Evolutionary conservation across 30 jellyfish, hydroid and myxozoan genomes (phyloP).

Genomic region (Hydractinia symbiolongicarpus): DNA sequence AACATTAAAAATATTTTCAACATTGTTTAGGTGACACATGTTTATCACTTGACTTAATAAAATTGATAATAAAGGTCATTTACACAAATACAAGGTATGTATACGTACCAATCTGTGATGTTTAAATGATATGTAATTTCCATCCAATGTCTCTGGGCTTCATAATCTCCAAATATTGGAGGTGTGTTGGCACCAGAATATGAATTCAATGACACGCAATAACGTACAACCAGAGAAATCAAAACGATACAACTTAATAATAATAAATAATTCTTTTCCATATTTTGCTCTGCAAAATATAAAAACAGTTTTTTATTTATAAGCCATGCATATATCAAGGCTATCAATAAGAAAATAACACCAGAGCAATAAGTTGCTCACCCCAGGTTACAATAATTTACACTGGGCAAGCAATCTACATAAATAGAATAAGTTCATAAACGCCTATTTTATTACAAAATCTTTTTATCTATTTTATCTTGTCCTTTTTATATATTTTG

Average conservation of each 20-base stretch:
- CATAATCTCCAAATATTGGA: slow-evolving; percentile 98
- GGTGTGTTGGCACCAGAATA: slow-evolving; percentile 86
- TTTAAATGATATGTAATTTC: slow-evolving; percentile 87
- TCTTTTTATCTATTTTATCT: no score
- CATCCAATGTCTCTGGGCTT: slow-evolving; percentile 99
- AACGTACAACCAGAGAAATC: slow-evolving; percentile 47
- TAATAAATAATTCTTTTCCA: not conserved
- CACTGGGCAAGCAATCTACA: no score
- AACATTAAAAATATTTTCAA: no score
- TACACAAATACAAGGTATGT: no score
- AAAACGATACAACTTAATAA: not conserved
- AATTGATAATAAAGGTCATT: no score
- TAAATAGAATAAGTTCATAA: not conserved
- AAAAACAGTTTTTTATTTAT: not conserved
- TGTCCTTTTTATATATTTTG: no score
- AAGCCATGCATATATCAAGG: not conserved
- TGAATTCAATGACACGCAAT: slow-evolving; percentile 52
- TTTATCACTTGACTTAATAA: no score
- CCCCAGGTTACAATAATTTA: no score
- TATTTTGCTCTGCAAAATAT: not conserved
- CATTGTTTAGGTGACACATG: no score
- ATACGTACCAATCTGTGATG: slow-evolving; percentile 55
- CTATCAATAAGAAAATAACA: not conserved
- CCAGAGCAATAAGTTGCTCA: no score
- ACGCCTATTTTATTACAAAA: no score